phyloP scores from a whole-genome alignment of 2,113 vertebrate species.

The Uropsilus gracilis region DNA sequence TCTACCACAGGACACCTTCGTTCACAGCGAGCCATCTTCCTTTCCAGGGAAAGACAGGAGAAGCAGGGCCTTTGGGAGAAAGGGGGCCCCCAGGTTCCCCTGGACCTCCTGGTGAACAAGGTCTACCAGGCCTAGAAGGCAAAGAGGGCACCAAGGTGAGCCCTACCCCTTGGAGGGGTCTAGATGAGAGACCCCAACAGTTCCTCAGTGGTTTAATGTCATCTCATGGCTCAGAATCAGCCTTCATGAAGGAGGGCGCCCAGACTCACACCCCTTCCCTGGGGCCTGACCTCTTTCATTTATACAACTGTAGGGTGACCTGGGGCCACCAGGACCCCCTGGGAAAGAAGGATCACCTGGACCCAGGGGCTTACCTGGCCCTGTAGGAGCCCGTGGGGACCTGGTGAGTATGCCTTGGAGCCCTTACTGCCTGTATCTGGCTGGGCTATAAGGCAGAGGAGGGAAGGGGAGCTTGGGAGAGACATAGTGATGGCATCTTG shows the following conservation, averaged over 20 bases:
- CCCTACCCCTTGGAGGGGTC: fast-evolving
- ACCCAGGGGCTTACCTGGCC: conserved; percentile 90
- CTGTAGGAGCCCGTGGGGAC: conserved; percentile 88
- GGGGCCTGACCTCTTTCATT: neutral
- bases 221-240: neutral
- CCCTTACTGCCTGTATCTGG: too few species aligned
- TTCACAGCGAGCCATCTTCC: neutral
- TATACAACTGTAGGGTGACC: conserved; percentile 88
- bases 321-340: conserved; percentile 87
- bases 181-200: neutral
- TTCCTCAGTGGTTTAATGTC: neutral
- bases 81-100: conserved; percentile 94
- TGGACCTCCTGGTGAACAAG: conserved; percentile 94
- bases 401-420: conserved; percentile 81
- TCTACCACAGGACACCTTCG: fast-evolving
- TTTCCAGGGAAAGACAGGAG: conserved; percentile 92
- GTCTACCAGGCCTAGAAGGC: conserved; percentile 92
- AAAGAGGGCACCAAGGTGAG: conserved; percentile 94
- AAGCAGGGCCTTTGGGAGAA: conserved; percentile 92
- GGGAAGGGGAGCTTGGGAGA: neutral
- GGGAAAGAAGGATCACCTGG: conserved; percentile 93
- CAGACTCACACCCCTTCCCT: neutral
- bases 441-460: neutral
- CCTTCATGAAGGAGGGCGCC: too few species aligned
- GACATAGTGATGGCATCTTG: too few species aligned